Conservation (phyloP, 1,140 invertebrate genomes). For the Drosophila subpulchrella region DNA sequence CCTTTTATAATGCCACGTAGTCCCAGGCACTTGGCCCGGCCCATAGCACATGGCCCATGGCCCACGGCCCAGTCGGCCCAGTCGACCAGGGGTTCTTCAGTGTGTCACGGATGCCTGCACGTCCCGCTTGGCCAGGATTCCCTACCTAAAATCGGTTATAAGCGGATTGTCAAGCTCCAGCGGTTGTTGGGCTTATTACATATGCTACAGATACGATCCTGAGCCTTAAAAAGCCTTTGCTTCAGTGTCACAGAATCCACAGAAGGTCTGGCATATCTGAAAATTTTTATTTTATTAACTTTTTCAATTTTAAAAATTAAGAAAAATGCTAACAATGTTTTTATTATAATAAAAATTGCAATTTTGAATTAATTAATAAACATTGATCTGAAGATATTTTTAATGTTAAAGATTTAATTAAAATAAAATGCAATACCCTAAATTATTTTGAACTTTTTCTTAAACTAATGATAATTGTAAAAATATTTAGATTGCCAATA, state of each 20-base stretch:
- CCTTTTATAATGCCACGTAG: slow-evolving; percentile 80
- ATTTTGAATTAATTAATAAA: too few species aligned
- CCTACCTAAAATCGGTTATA: slow-evolving; percentile 51
- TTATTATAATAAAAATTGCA: too few species aligned
- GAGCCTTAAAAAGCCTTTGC: slow-evolving; percentile 1
- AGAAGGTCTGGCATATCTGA: slow-evolving; percentile 11
- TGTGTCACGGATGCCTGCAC: slow-evolving; percentile 54
- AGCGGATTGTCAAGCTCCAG: slow-evolving; percentile 36
- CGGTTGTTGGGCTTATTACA: slow-evolving; percentile 18
- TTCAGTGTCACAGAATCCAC: slow-evolving; percentile 7
- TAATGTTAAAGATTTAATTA: too few species aligned
- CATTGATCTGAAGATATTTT: too few species aligned
- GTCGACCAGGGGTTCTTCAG: slow-evolving; percentile 26
- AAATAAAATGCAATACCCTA: too few species aligned
- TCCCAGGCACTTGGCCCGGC: slow-evolving; percentile 45
- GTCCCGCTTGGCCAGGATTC: slow-evolving; percentile 49
- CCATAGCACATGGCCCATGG: slow-evolving; percentile 30
- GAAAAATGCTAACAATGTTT: too few species aligned
- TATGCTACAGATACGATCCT: slow-evolving; percentile 22
- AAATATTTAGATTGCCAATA: too few species aligned
- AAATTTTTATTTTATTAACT: background rate
- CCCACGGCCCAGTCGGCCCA: slow-evolving; percentile 28
- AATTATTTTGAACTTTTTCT: too few species aligned
- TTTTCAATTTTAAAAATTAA: too few species aligned
- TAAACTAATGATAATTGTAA: too few species aligned